Base-by-base conservation (phyloP, 2,113 vertebrate species). In the Corvus hawaiiensis region DNA sequence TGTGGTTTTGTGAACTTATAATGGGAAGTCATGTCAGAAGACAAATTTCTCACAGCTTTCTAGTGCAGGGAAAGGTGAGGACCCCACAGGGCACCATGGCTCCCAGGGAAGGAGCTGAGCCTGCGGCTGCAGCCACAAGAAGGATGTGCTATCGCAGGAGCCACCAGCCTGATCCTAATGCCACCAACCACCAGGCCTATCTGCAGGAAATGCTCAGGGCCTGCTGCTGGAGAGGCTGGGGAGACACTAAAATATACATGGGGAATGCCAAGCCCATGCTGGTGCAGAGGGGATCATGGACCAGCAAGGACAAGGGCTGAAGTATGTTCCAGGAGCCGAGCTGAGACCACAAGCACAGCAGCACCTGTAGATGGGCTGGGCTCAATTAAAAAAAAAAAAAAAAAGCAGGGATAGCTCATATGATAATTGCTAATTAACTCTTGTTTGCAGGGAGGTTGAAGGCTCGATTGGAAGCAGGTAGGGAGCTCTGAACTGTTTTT, bases 91-190 rank as follows among this genome's bases (percentile, higher is more conserved):
- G 49, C 19, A 15, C 13, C 0, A 0, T 0, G 7, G 33, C 30
- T 73, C 11, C 15, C 4, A 1, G 46, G 33, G 44, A 41, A 63
- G 18, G 11, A 7, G 54, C 56, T 30, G 49, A 66, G 37, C 44
- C 33, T 0, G 4, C 0, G 1, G 41, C 21, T 8, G 1, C n/a
- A 41, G 41, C 46, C 0, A 0, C 2, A 5, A 11, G 52, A 32
- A 89, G 62, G 17, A 64, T 28, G n/a, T n/a, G 20, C 54, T 46
- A 10, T 11, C 0, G 0, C 56, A 33, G 46, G 28, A 73, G 24
- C n/a, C 8, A 4, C 39, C 17, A 7, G 21, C 27, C 22, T 4
- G 1, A 19, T 21, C 20, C 8, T 1, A 67, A 13, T 0, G 1
- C 69, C 5, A 3, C 39, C 54, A 69, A 41, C 78, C 3, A 1